phyloP scores from a whole-genome alignment of 1,140 invertebrate genomes.

The Euura saliciscinereae region DNA sequence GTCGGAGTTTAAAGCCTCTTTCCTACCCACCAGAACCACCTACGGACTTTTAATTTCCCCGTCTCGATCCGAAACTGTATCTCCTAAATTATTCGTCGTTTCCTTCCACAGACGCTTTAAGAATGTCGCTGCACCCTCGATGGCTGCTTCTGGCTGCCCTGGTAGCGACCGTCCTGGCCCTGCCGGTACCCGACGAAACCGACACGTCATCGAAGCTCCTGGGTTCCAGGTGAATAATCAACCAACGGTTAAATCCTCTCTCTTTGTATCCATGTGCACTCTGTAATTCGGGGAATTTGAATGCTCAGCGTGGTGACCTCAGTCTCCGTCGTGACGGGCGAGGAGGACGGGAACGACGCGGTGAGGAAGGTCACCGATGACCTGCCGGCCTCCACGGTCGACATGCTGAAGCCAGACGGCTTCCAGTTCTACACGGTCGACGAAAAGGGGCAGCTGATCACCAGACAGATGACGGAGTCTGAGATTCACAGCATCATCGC shows the following conservation, averaged over 20 bases:
- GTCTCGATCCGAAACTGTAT: too few species aligned
- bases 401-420: conserved; percentile 76
- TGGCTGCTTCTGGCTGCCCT: neutral
- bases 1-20: neutral
- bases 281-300: neutral
- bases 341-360: conserved; percentile 57
- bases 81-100: too few species aligned
- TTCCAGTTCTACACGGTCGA: conserved; percentile 87
- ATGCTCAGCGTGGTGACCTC: conserved; percentile 64
- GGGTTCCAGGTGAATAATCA: conserved; percentile 50
- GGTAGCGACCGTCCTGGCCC: conserved; percentile 24
- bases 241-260: neutral
- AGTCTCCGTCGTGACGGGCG: conserved; percentile 66
- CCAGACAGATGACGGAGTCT: conserved; percentile 79
- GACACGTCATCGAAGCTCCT: conserved; percentile 46
- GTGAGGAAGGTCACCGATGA: conserved; percentile 24
- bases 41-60: neutral
- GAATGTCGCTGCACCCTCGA: neutral
- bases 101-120: neutral
- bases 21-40: neutral
- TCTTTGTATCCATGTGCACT: neutral
- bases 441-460: conserved; percentile 79
- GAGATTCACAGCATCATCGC: conserved; percentile 85
- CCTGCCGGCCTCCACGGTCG: conserved; percentile 71
- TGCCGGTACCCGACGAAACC: conserved; percentile 34